These are phyloP conservation scores for Colaptes auratus DNA, from an alignment of 2,113 vertebrate species.

Conservation along the genomic window DNA sequence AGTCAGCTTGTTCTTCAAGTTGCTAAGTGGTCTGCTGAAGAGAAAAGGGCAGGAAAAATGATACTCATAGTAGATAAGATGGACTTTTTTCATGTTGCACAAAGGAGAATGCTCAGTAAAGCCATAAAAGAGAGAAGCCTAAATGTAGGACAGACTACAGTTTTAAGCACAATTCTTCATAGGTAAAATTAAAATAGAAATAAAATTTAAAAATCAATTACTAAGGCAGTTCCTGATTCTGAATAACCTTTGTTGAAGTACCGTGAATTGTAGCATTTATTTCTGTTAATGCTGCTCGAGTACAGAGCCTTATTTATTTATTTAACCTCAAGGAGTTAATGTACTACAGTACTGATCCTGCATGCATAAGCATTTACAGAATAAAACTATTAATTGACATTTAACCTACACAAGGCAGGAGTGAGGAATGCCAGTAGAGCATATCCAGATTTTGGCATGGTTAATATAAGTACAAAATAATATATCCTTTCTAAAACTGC, in stretches of 20 bases:
- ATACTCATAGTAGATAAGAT: neutral
- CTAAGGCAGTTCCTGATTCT: neutral
- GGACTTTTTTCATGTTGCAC: neutral
- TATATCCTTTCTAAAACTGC: neutral
- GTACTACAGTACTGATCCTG: conserved; percentile 20
- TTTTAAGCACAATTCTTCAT: neutral
- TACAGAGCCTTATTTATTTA: neutral
- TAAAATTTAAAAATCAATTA: neutral
- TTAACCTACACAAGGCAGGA: neutral
- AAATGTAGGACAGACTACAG: neutral
- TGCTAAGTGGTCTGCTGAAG: neutral
- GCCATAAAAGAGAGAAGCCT: neutral
- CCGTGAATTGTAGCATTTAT: neutral
- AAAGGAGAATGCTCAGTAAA: neutral
- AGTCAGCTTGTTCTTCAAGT: neutral
- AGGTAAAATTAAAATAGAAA: neutral
- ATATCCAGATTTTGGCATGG: neutral
- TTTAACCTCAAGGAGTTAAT: neutral
- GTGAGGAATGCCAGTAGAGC: neutral
- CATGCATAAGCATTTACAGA: conserved; percentile 25
- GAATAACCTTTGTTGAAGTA: neutral
- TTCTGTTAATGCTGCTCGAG: neutral
- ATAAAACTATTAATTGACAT: conserved; percentile 47
- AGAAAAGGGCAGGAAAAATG: neutral
- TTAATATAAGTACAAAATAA: neutral